Evolutionary conservation across 2,888 invertebrate genomes (phyloP).

Genomic region (Chaetogeoica ovagalla): DNA sequence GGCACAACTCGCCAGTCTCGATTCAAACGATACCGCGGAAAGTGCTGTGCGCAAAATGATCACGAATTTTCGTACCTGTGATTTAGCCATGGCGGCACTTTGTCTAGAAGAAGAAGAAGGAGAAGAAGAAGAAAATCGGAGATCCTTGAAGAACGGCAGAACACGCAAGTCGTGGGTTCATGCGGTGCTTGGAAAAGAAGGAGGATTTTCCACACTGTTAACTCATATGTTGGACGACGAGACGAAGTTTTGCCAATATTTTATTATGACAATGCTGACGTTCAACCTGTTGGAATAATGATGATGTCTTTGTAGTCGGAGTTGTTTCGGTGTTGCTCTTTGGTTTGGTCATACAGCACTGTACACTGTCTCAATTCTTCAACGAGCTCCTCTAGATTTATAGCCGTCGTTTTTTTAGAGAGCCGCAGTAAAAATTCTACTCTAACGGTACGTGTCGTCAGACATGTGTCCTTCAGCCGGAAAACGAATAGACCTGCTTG

Average conservation of each 20-base stretch:
- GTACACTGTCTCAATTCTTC: not conserved
- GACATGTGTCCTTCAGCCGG: constrained; percentile 1
- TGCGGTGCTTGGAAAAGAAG: not conserved
- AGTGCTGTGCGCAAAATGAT: too few relatives aligned
- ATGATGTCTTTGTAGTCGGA: not conserved
- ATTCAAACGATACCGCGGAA: not conserved
- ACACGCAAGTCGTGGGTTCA: not conserved
- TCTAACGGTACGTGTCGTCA: not conserved
- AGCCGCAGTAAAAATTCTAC: not conserved
- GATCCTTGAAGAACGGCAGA: not conserved
- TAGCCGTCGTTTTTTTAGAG: too few relatives aligned
- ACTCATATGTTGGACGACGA: not conserved
- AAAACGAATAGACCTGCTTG: constrained; percentile 3
- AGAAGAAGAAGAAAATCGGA: constrained; percentile 11
- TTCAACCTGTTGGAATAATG: too few relatives aligned
- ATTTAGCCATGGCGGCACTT: not conserved
- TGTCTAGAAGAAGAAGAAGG: not conserved
- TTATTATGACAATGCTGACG: not conserved
- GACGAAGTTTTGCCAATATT: not conserved
- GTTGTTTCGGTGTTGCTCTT: not conserved
- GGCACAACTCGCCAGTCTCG: not conserved
- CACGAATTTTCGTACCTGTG: too few relatives aligned
- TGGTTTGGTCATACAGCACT: too few relatives aligned
- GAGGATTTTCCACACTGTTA: not conserved
- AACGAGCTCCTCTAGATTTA: not conserved